Conservation (phyloP, 1,140 invertebrate genomes). For the Drosophila pseudoobscura region DNA sequence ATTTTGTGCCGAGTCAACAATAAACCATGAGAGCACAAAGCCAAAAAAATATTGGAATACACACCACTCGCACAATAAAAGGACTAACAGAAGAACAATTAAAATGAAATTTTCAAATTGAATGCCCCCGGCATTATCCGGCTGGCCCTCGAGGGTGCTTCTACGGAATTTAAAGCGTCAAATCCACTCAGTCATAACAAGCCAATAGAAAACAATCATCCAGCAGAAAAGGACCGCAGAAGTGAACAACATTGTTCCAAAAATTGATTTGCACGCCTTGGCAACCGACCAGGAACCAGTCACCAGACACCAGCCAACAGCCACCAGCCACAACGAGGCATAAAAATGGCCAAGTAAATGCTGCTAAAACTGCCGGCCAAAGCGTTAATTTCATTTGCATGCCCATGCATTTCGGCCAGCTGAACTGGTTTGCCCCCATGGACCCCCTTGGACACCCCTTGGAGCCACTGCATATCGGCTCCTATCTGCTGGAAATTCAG, state of each 20-base stretch:
- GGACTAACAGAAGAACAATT: slow-evolving; percentile 68
- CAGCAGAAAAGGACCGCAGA: slow-evolving; percentile 33
- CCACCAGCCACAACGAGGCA: slow-evolving; percentile 1
- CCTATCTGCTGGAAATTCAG: slow-evolving; percentile 52
- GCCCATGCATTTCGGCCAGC: slow-evolving; percentile 43
- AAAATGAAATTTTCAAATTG: slow-evolving; percentile 72
- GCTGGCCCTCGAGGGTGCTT: slow-evolving; percentile 38
- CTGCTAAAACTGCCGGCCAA: slow-evolving; percentile 72
- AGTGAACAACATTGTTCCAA: slow-evolving; percentile 29
- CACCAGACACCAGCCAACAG: too few species aligned
- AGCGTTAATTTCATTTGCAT: slow-evolving; percentile 78
- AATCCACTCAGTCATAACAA: slow-evolving; percentile 76
- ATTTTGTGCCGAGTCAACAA: slow-evolving; percentile 67
- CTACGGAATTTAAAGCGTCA: slow-evolving; percentile 76
- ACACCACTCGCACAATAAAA: slow-evolving; percentile 16
- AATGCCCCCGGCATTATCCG: slow-evolving; percentile 39
- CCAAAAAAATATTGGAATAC: slow-evolving; percentile 19
- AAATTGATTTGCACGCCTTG: slow-evolving; percentile 72
- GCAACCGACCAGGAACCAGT: slow-evolving; percentile 9
- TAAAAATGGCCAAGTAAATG: slow-evolving; percentile 64
- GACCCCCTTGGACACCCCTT: not conserved
- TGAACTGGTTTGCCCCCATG: slow-evolving; percentile 42
- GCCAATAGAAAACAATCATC: slow-evolving; percentile 39
- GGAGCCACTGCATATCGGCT: not conserved
- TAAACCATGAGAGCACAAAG: slow-evolving; percentile 37